phyloP scores from a whole-genome alignment of 2,113 vertebrate genomes.

The Tringa solitaria region DNA sequence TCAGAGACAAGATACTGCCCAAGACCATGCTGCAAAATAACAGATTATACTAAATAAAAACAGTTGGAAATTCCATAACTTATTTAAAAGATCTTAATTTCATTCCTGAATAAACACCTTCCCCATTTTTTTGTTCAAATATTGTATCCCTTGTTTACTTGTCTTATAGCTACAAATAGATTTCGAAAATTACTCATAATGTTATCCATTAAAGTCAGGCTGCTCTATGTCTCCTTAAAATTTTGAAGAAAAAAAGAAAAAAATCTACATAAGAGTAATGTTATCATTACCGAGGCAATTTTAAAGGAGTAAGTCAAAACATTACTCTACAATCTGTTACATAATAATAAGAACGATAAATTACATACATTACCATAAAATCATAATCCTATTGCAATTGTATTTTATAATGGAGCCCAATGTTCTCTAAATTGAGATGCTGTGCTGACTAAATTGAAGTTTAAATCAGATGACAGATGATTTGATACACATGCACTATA shows the following conservation, averaged over 20 bases:
- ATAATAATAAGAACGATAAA: slow-evolving; percentile 33
- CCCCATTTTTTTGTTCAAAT: neutral
- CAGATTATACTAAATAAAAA: neutral
- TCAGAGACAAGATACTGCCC: neutral
- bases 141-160: neutral
- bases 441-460: slow-evolving; percentile 43
- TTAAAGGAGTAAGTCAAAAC: slow-evolving; percentile 39
- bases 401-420: slow-evolving; percentile 44
- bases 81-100: neutral
- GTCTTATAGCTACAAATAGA: neutral
- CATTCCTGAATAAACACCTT: neutral
- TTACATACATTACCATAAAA: slow-evolving; percentile 42
- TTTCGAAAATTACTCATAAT: neutral
- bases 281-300: slow-evolving; percentile 16
- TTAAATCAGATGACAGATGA: slow-evolving; percentile 52
- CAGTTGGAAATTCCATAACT: neutral
- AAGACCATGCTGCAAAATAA: neutral
- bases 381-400: slow-evolving; percentile 37
- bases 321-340: slow-evolving; percentile 8
- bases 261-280: neutral
- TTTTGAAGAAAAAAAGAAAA: neutral
- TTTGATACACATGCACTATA: slow-evolving; percentile 25
- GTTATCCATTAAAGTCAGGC: neutral
- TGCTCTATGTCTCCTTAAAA: neutral
- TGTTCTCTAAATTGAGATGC: slow-evolving; percentile 56